Percentiles rank a stretch among this genome's conserved stretches.
Evolutionary conservation across 2,888 invertebrate species (phyloP).

Genomic region (Meganola albula): DNA sequence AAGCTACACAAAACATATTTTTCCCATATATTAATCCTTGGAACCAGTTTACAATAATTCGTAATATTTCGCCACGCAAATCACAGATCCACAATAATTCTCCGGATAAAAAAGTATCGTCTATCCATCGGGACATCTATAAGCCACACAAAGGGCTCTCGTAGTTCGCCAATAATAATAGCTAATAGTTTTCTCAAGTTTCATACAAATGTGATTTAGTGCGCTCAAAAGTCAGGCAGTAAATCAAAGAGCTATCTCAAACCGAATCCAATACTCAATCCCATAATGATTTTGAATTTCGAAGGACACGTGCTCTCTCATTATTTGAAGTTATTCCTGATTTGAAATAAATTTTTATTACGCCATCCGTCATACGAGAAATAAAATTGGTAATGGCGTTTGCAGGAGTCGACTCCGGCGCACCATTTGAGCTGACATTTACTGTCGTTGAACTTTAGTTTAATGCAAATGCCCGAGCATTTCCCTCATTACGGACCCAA

Average conservation of each 20-base stretch:
- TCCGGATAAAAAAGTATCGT: constrained; percentile 50
- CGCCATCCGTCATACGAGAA: constrained; percentile 69
- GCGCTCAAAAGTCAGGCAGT: constrained; percentile 68
- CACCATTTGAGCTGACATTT: constrained; percentile 57
- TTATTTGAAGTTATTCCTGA: constrained; percentile 63
- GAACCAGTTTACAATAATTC: constrained; percentile 36
- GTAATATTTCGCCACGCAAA: constrained; percentile 58
- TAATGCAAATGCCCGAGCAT: constrained; percentile 55
- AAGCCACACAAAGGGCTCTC: constrained; percentile 54
- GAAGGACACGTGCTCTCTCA: constrained; percentile 68
- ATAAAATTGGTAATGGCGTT: constrained; percentile 63
- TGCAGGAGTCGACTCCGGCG: constrained; percentile 51
- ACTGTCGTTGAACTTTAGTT: constrained; percentile 57
- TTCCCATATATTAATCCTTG: constrained; percentile 36
- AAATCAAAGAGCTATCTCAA: constrained; percentile 66
- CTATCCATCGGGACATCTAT: constrained; percentile 33
- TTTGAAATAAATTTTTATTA: constrained; percentile 74
- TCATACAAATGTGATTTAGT: constrained; percentile 73
- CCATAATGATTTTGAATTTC: constrained; percentile 51
- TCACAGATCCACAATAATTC: constrained; percentile 49
- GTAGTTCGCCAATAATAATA: constrained; percentile 70
- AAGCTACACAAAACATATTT: constrained; percentile 22
- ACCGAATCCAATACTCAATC: constrained; percentile 44
- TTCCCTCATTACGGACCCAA: constrained; percentile 56
- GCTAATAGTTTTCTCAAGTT: constrained; percentile 75